Evolutionary conservation across 2,113 vertebrate genomes (phyloP), one percentile per base, ranked within the genome.

Genomic region (Oryzias woworae): DNA sequence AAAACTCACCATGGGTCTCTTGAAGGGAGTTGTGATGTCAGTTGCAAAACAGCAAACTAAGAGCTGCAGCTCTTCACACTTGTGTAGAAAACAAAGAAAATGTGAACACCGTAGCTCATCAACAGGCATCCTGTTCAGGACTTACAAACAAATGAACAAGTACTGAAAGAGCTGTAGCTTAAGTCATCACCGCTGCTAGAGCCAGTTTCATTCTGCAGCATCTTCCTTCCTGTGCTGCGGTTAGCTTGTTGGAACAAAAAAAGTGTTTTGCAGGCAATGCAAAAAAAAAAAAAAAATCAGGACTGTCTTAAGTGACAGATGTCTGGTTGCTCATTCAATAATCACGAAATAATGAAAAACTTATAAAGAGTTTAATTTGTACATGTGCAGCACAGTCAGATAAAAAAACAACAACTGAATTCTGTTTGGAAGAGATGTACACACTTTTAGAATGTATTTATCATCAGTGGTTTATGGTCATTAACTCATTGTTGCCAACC

Each of bases 191-290:
- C 14, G 62, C 1, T 51, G 36, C 62, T 44, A 58, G 55, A 48
- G 0, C 36, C 17, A 0, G 45, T 45, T 59, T 82, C 6, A 48
- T 36, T 36, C 55, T 64, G 72, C 62, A 62, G 50, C 78, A 56
- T 58, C 66, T 87, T 85, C 88, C 86, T 83, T 88, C 82, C 84
- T 84, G 82, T 73, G 48, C 18, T 78, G 81, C 45, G 82, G 86
- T 82, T 58, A 16, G 58, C 22, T 75, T 70, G 48, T 75, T 63
- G 49, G 20, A 20, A 20, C 20, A 75, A 80, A 8, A 7, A 41
- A 41, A 8, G 14, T 53, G 53, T 17, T 50, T 46, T 45, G 43
- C 3, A 15, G 14, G 36, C 36, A 10, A 36, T 12, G 36, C 36
- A 36, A 3, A 8, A 8, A 36, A 36, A 36, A 13, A 3, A 2